Base-by-base conservation (phyloP, 2,113 vertebrate genomes). In the Mobula birostris region DNA sequence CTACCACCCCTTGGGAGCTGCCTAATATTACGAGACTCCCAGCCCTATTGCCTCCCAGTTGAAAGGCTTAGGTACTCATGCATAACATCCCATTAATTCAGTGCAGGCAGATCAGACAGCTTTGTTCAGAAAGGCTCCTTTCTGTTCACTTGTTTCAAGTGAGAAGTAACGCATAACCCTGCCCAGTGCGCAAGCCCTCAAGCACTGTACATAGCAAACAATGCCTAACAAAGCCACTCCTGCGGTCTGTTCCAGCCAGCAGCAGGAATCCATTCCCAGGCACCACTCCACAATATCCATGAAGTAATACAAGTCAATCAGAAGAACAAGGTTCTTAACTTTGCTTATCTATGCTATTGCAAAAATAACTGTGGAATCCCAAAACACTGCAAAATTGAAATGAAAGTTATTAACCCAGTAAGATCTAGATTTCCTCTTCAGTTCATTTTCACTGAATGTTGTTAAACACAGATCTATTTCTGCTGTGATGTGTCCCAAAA, bases 141-240 rank as follows among this genome's bases (percentile, higher is more conserved):
- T 94, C 94, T 11, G 92, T 29, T 95, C 94, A 94, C 95, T 95
- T 96, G 95, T 96, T 95, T 94, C n/a, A 94, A 95, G 90, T 85
- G 94, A 95, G 95, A 95, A 95, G 94, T 94, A 91, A 6, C 36
- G 80, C n/a, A 94, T 94, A 72, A 95, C 68, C 91, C 91, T 74
- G n/a, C 91, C 68, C 91, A 93, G 70, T 29, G 8, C 74, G 91
- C 91, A 74, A 93, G 95, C 94, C 94, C 95, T 61, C 17, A 0
- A 95, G 94, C 94, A 95, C 61, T 94, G 95, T 94, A 83, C 95
- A 94, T 61, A 94, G 61, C 79, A 93, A 11, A 95, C 82, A 94
- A 87, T 94, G 96, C 94, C 88, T 48, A 7, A 94, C 0, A 0
- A 74, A 94, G 78, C 94, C 94, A 76, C 95, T 95, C 94, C 70